phyloP scores from a whole-genome alignment of 2,113 vertebrate species.

The Redunca redunca region DNA sequence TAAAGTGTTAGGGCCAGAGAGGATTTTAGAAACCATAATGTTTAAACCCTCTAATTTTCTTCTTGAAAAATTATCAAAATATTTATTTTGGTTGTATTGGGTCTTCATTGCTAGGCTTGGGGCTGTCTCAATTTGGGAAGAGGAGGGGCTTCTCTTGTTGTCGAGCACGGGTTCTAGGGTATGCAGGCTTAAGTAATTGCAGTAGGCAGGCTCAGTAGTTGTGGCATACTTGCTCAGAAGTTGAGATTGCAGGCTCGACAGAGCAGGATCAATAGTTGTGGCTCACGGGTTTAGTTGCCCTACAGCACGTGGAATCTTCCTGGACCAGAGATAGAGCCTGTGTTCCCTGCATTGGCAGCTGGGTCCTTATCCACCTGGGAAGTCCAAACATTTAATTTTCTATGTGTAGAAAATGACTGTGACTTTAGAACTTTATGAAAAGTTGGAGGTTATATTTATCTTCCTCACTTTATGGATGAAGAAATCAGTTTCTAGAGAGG shows the following conservation, averaged over 20 bases:
- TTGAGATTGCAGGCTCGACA: not conserved
- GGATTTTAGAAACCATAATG: not conserved
- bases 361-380: not conserved
- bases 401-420: not conserved
- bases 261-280: not conserved
- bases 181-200: not conserved
- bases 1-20: not conserved
- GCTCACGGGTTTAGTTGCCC: not conserved
- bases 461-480: not conserved
- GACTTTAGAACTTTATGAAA: not conserved
- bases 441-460: not conserved
- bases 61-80: not conserved
- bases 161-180: not conserved
- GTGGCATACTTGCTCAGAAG: not conserved
- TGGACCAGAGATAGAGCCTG: not conserved
- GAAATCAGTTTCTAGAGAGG: not conserved
- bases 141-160: not conserved
- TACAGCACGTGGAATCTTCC: not conserved
- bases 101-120: not conserved
- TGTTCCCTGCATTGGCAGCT: not conserved
- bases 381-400: not conserved
- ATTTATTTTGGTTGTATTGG: not conserved
- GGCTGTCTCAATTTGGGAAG: not conserved
- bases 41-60: not conserved
- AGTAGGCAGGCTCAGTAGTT: not conserved